Percentiles rank a stretch among this genome's conserved stretches.
These are phyloP conservation scores for Elachura formosa DNA, from an alignment of 2,113 vertebrate genomes.

Conservation along the genomic window DNA sequence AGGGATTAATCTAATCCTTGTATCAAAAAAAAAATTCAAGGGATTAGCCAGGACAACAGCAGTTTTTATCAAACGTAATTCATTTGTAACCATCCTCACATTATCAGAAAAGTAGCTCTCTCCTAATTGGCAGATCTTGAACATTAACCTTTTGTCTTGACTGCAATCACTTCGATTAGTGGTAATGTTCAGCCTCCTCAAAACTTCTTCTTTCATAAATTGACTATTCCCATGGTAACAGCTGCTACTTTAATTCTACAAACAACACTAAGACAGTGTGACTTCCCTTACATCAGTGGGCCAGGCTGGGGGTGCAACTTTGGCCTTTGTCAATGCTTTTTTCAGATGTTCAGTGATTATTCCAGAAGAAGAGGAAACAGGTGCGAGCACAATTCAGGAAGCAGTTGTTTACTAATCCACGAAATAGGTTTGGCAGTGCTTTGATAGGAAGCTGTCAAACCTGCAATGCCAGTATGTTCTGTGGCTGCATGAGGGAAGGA, in stretches of 20 bases:
- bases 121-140: slow-evolving; percentile 34
- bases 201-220: slow-evolving; percentile 31
- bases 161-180: slow-evolving; percentile 28
- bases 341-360: slow-evolving; percentile 26
- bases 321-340: background rate
- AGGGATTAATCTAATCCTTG: background rate
- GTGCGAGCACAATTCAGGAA: background rate
- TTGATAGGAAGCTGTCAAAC: background rate
- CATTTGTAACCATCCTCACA: background rate
- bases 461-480: background rate
- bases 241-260: slow-evolving; percentile 6
- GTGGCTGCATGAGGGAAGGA: background rate
- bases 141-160: slow-evolving; percentile 49
- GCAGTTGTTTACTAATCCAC: background rate
- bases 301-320: background rate
- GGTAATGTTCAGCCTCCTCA: slow-evolving; percentile 6
- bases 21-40: background rate
- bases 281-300: background rate
- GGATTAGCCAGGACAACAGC: background rate
- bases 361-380: slow-evolving; percentile 37
- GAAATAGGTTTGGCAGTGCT: background rate
- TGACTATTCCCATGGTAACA: slow-evolving; percentile 51
- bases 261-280: slow-evolving; percentile 7
- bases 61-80: slow-evolving; percentile 6
- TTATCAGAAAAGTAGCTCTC: background rate